Conservation (phyloP, 2,797 vertebrate genomes). For the Ciconia nigra region DNA sequence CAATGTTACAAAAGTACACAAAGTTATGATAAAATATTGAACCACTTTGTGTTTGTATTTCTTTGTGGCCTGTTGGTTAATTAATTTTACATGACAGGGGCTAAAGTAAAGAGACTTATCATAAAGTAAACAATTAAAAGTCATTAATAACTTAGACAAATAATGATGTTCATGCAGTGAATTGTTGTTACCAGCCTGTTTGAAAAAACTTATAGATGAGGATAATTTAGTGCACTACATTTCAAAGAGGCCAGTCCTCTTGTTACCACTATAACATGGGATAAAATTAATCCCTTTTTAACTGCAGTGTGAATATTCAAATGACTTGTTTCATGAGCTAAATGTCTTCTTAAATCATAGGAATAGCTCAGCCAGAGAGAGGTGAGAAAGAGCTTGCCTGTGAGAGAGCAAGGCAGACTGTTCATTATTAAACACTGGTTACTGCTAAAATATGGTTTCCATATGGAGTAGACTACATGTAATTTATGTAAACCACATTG, state of each 20-base stretch:
- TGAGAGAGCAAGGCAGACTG: not conserved
- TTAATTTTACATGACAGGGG: slow-evolving; percentile 42
- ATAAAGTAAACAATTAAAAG: slow-evolving; percentile 61
- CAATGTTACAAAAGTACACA: slow-evolving; percentile 3
- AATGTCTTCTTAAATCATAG: slow-evolving; percentile 79
- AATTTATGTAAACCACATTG: slow-evolving; percentile 67
- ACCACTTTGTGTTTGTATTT: not conserved
- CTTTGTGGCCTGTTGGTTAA: slow-evolving; percentile 13
- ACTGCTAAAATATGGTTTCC: slow-evolving; percentile 67
- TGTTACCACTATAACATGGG: slow-evolving; percentile 79
- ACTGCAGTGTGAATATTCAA: slow-evolving; percentile 85
- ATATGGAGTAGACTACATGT: slow-evolving; percentile 56
- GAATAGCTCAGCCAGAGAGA: not conserved
- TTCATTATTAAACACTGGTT: slow-evolving; percentile 54
- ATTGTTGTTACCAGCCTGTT: slow-evolving; percentile 79
- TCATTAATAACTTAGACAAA: slow-evolving; percentile 66
- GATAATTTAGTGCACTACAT: slow-evolving; percentile 82
- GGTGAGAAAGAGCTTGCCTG: not conserved
- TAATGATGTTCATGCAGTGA: slow-evolving; percentile 62
- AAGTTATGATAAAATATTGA: slow-evolving; percentile 44
- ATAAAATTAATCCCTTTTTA: slow-evolving; percentile 81
- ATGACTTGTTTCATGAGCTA: slow-evolving; percentile 82
- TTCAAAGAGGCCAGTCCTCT: slow-evolving; percentile 85
- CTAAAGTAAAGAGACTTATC: slow-evolving; percentile 25
- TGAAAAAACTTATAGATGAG: slow-evolving; percentile 83